A percentile compares a stretch with the other conserved stretches of the same genome.
phyloP scores from a whole-genome alignment of 2,113 vertebrate species.

The Arizona elegans region DNA sequence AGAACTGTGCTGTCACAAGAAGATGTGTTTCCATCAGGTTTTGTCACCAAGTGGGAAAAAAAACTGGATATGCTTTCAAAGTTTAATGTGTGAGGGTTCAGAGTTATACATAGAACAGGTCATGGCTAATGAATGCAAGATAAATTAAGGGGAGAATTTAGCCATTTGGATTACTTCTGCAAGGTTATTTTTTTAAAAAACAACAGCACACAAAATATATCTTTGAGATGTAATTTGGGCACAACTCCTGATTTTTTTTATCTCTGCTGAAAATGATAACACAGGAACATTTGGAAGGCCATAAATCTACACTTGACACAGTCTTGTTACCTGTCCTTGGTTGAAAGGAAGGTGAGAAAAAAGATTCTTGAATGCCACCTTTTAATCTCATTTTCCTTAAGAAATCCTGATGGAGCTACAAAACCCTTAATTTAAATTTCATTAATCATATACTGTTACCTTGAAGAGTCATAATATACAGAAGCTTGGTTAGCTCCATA shows the following conservation, averaged over 20 bases:
- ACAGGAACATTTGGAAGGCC: background rate
- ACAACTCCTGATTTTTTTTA: background rate
- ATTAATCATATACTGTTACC: conserved; percentile 55
- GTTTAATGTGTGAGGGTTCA: background rate
- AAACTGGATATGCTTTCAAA: background rate
- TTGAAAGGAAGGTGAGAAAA: background rate
- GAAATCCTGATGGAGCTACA: conserved; percentile 26
- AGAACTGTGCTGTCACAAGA: background rate
- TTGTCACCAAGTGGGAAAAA: background rate
- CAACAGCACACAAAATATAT: background rate
- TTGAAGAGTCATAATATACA: conserved; percentile 44
- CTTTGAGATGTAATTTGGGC: background rate
- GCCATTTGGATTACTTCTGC: background rate
- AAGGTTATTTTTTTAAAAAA: background rate
- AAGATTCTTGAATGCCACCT: conserved; percentile 28
- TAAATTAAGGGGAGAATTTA: background rate
- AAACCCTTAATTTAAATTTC: conserved; percentile 42
- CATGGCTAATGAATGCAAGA: background rate
- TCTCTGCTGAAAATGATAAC: background rate
- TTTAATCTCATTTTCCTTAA: conserved; percentile 10
- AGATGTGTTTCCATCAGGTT: background rate
- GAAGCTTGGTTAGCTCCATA: conserved; percentile 26
- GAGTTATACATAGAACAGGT: no score
- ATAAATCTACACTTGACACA: background rate
- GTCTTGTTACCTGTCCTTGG: background rate